Evolutionary conservation across 2,888 invertebrate genomes (phyloP), one percentile per base, ranked within the genome.

Genomic region (Patella caerulea): DNA sequence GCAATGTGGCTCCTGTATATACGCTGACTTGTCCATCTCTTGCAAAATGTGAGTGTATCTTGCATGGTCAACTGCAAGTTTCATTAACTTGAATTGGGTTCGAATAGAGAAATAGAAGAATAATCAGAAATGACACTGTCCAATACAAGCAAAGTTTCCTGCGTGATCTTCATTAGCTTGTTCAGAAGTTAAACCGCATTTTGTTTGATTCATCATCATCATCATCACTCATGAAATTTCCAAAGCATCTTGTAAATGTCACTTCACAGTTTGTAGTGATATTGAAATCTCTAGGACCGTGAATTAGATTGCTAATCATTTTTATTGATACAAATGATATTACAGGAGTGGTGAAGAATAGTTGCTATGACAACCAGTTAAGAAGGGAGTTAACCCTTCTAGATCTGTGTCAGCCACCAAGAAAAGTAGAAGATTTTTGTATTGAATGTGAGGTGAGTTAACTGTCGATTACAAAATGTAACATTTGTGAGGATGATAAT

Each of bases 361-460:
- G 88, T 52, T 80, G 82, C 9, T 55, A 82, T 4, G 82, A 89
- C 77, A 78, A 84, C 73, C 79, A 81, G 70, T 86, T 84, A 11
- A 84, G 85, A 15, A 79, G 81, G 71, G 79, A 79, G 1, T 77
- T 86, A 75, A 88, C 85, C n/a, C 75, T 90, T 3, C 72, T 79
- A 59, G 89, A 90, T 81, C 74, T 90, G 7, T 86, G 87, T 81
- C 79, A 77, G 11, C 83, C 83, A 12, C 74, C 77, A 4, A 59
- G 82, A 17, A 85, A 83, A 24, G 73, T 84, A 24, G 85, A 85
- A 14, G 76, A 72, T 1, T 88, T 83, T 74, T 90, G 90, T 84
- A 59, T 69, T 29, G 79, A 82, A 3, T 89, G 90, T 83, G 89
- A 89, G 86, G 89, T 90, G 80, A 78, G 84, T 79, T 45, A 53